These are phyloP conservation scores for Periphyllus acericola DNA, from an alignment of 2,888 invertebrate genomes.

Conservation along the genomic window DNA sequence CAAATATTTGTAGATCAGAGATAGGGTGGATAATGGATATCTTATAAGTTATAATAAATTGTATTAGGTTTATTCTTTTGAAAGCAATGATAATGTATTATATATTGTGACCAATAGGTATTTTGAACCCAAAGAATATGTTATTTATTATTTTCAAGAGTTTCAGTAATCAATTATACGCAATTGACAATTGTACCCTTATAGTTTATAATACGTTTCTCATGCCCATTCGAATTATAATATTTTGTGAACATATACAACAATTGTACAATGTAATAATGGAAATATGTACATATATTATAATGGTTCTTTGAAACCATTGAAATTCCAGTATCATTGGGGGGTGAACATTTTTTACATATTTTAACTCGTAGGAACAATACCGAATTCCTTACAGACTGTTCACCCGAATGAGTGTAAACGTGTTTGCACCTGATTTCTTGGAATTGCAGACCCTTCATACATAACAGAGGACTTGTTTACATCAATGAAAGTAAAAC, in stretches of 20 bases:
- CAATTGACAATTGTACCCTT: background rate
- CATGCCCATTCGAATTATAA: background rate
- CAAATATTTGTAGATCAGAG: no score
- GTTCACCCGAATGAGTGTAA: slow-evolving; percentile 52
- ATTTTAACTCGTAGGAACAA: slow-evolving; percentile 33
- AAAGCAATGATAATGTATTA: no score
- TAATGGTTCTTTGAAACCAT: slow-evolving; percentile 10
- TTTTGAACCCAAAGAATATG: background rate
- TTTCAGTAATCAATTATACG: background rate
- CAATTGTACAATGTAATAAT: background rate
- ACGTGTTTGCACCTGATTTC: slow-evolving; percentile 58
- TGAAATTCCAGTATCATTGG: slow-evolving; percentile 42
- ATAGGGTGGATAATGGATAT: no score
- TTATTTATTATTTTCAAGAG: background rate
- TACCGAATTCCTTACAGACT: slow-evolving; percentile 50
- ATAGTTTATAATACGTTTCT: background rate
- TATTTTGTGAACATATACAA: background rate
- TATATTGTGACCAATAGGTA: background rate
- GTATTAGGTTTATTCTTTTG: no score
- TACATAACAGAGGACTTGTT: slow-evolving; percentile 51
- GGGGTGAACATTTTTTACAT: slow-evolving; percentile 43
- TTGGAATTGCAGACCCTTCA: slow-evolving; percentile 55
- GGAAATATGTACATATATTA: background rate
- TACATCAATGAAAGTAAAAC: slow-evolving; percentile 62
- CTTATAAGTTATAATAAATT: no score